Base-by-base conservation (phyloP, 1,140 invertebrate species). In the Bactericera cockerelli region DNA sequence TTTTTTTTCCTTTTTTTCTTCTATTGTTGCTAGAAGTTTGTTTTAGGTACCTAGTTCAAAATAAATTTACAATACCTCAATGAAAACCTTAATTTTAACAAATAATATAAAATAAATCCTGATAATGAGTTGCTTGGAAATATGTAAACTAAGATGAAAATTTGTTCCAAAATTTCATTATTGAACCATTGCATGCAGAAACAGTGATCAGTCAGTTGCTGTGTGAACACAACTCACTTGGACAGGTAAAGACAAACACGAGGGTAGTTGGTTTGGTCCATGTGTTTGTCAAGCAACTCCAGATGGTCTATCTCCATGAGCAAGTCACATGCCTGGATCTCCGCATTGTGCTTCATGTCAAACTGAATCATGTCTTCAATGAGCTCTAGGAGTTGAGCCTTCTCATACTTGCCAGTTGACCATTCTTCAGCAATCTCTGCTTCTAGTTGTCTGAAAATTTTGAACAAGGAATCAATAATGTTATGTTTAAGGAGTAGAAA, bases 341-440 rank as follows among this genome's bases (percentile, higher is more conserved):
- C 97, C 11, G 97, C 95, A 75, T 99, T 99, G 68, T 99, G 96
- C 60, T 84, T 81, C 93, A 99, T 98, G 67, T 98, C 93, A 70
- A 98, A 98, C 0, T 90, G 84, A 19, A 99, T 84, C 60, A 99
- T 95, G 70, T 94, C 84, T 63, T 86, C 77, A 21, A 90, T 87
- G 24, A 96, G 69, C 8, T 79, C 75, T 16, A 93, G 75, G 6
- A 95, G 70, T 63, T 82, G 79, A 25, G 57, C 61, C 60, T 75
- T 77, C n/a, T 73, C 67, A 3, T 39, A 22, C 2, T 42, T 59
- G 8, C 11, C 10, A 13, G 77, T 75, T 1, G 78, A 67, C 92
- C 94, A 99, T 74, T 98, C 93, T 31, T 82, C 81, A 1, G 93
- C 85, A 36, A 98, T 86, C 75, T 98, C 93, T 54, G 93, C 93